Evolutionary conservation across 2,113 vertebrate genomes (phyloP).

Genomic region (Entelurus aequoreus): DNA sequence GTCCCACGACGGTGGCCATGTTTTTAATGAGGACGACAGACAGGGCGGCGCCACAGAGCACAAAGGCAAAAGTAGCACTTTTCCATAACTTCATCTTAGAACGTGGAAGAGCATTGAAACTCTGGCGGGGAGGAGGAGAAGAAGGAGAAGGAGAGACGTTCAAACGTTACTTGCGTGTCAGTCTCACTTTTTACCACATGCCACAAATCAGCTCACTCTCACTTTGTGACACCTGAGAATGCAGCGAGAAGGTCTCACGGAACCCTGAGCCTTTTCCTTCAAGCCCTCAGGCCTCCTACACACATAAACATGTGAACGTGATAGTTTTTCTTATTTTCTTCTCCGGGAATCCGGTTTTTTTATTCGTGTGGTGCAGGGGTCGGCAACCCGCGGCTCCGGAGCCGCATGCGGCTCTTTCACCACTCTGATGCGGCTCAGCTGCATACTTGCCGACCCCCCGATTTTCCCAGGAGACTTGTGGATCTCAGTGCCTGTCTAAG

Average conservation of each 20-base stretch:
- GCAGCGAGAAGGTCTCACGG: conserved; percentile 16
- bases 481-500: no score
- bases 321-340: no score
- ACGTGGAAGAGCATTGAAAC: conserved; percentile 83
- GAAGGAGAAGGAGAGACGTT: conserved; percentile 12
- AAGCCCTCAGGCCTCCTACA: conserved; percentile 1
- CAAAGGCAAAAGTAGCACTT: conserved; percentile 81
- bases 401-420: no score
- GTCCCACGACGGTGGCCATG: conserved; percentile 50
- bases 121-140: conserved; percentile 66
- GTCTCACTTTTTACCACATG: conserved; percentile 18
- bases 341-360: no score
- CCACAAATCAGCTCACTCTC: neutral
- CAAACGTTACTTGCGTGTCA: neutral
- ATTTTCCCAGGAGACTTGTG: no score
- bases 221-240: conserved; percentile 52
- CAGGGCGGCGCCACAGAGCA: conserved; percentile 81
- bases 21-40: conserved; percentile 81
- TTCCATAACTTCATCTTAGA: conserved; percentile 97
- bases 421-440: no score
- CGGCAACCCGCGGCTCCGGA: no score
- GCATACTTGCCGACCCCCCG: no score
- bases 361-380: no score
- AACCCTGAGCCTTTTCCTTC: conserved; percentile 3
- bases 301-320: neutral